Conservation (phyloP, 2,797 vertebrate species). For the Tragelaphus oryx region DNA sequence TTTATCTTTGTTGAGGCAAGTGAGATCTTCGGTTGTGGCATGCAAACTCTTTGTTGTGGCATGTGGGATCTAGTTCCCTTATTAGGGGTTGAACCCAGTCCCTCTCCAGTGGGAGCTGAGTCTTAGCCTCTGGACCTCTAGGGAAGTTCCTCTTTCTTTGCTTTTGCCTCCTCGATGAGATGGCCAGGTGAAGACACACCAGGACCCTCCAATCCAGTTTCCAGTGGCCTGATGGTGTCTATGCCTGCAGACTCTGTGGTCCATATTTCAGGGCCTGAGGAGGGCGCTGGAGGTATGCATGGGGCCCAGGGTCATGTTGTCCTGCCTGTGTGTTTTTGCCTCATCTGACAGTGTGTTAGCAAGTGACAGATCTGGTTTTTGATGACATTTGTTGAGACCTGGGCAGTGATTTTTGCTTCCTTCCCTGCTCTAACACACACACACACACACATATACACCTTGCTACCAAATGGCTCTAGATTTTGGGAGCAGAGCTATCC, state of each 20-base stretch:
- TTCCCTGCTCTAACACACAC: neutral
- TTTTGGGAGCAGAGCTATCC: neutral
- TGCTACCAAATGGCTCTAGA: neutral
- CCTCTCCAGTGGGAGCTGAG: neutral
- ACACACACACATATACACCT: neutral
- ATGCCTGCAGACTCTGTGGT: neutral
- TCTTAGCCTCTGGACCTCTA: neutral
- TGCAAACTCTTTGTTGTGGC: neutral
- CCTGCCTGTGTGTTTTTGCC: neutral
- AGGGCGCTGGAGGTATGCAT: neutral
- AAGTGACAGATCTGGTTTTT: neutral
- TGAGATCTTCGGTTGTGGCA: neutral
- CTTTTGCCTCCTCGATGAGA: neutral
- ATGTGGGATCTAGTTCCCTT: neutral
- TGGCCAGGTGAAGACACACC: neutral
- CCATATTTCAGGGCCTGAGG: neutral
- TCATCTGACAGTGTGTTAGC: neutral
- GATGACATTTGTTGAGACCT: neutral
- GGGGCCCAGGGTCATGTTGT: too few species aligned
- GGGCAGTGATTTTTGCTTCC: neutral
- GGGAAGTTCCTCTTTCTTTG: neutral
- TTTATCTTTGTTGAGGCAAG: neutral
- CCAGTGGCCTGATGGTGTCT: neutral
- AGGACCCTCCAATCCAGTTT: neutral
- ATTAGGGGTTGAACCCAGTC: accelerated